Conservation (phyloP, 2,797 vertebrate genomes). For the Cynodonichthys magdalenae region DNA sequence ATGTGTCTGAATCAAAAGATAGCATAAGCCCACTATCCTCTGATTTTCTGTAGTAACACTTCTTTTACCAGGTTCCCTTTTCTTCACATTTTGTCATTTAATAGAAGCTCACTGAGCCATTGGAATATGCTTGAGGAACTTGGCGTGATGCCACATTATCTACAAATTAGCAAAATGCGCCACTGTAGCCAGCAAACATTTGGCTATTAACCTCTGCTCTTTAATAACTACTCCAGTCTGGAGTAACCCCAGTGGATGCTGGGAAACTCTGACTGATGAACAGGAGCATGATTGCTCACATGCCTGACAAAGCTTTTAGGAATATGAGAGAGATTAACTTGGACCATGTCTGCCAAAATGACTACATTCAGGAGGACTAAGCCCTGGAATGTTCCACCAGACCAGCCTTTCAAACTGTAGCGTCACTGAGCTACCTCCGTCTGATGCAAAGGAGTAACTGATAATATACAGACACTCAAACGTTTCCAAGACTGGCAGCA, state of each 20-base stretch:
- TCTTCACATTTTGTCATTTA: conserved; percentile 5
- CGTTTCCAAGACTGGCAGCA: neutral
- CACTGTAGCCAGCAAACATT: conserved; percentile 21
- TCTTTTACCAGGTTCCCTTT: conserved; percentile 52
- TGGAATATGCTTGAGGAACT: conserved; percentile 8
- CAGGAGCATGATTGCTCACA: conserved; percentile 70
- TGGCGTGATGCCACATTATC: neutral
- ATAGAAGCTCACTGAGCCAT: conserved; percentile 2
- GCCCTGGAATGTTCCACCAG: conserved; percentile 63
- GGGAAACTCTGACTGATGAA: conserved; percentile 52
- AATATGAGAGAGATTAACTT: conserved; percentile 71
- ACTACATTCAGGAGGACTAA: conserved; percentile 71
- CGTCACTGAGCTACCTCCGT: conserved; percentile 34
- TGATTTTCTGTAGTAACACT: conserved; percentile 31
- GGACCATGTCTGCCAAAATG: conserved; percentile 55
- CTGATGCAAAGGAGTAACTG: conserved; percentile 28
- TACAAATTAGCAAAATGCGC: conserved; percentile 2
- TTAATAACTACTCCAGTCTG: conserved; percentile 38
- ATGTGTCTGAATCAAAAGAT: conserved; percentile 58
- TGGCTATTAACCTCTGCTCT: conserved; percentile 38
- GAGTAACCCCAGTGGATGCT: conserved; percentile 49
- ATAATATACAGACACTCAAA: conserved; percentile 5
- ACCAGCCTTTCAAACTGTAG: conserved; percentile 45
- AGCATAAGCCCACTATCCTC: conserved; percentile 26
- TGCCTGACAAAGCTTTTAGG: conserved; percentile 75